A percentile compares a stretch with the other conserved stretches of the same genome.
Conservation (phyloP, 1,140 invertebrate species). For the Apolygus lucorum region DNA sequence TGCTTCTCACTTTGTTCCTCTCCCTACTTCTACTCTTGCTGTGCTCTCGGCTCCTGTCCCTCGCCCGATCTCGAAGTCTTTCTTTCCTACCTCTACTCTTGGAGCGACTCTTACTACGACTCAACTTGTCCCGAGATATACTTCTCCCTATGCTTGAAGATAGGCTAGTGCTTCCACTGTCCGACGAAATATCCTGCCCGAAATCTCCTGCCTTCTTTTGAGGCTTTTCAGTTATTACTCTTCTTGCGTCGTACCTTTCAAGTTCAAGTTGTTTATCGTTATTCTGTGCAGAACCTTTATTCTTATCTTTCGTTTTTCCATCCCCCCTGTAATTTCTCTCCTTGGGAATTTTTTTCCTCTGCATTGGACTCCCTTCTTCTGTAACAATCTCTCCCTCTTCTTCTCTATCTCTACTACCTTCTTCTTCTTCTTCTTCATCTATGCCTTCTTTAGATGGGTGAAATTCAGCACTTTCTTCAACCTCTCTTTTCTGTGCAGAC, state of each 20-base stretch:
- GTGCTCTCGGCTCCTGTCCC: constrained; percentile 30
- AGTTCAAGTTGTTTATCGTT: constrained; percentile 68
- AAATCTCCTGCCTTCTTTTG: constrained; percentile 63
- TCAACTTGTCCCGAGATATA: constrained; percentile 24
- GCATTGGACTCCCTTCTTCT: constrained; percentile 39
- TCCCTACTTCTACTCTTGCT: constrained; percentile 23
- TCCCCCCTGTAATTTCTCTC: constrained; percentile 70
- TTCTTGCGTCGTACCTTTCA: constrained; percentile 70
- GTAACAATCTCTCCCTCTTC: constrained; percentile 49
- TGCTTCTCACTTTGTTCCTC: constrained; percentile 31
- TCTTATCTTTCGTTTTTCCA: constrained; percentile 38
- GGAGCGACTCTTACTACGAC: constrained; percentile 26
- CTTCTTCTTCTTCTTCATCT: constrained; percentile 12
- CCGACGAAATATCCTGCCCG: constrained; percentile 57
- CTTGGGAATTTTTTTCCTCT: constrained; percentile 74
- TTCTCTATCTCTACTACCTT: constrained; percentile 33
- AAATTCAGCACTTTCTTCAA: too few relatives aligned
- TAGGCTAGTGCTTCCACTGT: constrained; percentile 38
- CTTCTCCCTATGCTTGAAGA: constrained; percentile 24
- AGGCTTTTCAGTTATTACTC: constrained; percentile 60
- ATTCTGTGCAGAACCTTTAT: constrained; percentile 45
- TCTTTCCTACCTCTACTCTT: constrained; percentile 29
- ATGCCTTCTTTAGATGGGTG: not conserved
- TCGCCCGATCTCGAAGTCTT: constrained; percentile 24
- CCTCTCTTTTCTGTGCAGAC: too few relatives aligned